These are phyloP conservation scores for Cataglyphis albicans DNA, from an alignment of 2,888 invertebrate species.

Conservation along the genomic window DNA sequence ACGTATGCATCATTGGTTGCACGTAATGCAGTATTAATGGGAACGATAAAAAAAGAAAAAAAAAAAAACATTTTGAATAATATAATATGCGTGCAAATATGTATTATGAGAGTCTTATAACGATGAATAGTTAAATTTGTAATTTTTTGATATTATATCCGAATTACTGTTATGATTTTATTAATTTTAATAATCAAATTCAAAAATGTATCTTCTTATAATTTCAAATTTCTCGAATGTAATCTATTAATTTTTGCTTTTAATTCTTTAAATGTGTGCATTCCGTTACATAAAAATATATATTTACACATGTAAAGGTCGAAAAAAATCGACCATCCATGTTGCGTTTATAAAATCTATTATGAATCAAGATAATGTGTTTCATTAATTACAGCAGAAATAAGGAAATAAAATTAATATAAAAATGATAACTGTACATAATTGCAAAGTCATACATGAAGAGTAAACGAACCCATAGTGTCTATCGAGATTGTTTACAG, in stretches of 20 bases:
- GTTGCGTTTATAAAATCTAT: slow-evolving; percentile 11
- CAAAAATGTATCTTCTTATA: neutral
- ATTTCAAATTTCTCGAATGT: neutral
- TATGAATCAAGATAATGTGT: neutral
- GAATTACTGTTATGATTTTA: slow-evolving; percentile 1
- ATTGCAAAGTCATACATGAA: neutral
- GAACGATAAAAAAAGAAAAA: neutral
- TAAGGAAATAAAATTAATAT: neutral
- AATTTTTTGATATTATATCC: slow-evolving; percentile 23
- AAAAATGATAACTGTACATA: neutral
- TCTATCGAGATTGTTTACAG: slow-evolving; percentile 20
- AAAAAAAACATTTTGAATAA: slow-evolving; percentile 3
- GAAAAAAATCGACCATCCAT: neutral
- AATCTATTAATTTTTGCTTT: slow-evolving; percentile 1
- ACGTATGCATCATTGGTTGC: neutral
- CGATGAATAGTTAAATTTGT: neutral
- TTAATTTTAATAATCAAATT: slow-evolving; percentile 31
- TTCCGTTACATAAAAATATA: neutral
- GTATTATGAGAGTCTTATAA: slow-evolving; percentile 14
- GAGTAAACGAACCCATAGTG: neutral
- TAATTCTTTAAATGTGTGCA: slow-evolving; percentile 21
- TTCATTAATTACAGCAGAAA: neutral
- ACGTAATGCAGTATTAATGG: neutral
- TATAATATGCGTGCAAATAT: slow-evolving; percentile 16
- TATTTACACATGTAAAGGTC: neutral